phyloP scores from a whole-genome alignment of 2,888 invertebrate species.

The Hyalella azteca region DNA sequence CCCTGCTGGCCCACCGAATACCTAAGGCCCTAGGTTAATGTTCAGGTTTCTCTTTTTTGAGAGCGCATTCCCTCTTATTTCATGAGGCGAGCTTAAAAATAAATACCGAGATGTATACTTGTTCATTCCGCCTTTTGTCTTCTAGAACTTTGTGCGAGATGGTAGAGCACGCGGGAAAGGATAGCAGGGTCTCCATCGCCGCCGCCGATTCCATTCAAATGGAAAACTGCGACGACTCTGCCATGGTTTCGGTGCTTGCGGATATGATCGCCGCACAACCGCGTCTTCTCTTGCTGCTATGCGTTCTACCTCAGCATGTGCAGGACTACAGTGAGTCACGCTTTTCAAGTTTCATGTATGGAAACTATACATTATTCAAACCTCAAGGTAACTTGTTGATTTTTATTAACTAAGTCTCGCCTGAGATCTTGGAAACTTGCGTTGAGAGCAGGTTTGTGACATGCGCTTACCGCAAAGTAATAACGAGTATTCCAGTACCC shows the following conservation, averaged over 20 bases:
- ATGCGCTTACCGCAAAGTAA: no score
- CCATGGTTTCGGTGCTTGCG: constrained; percentile 2
- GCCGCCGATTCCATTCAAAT: not conserved
- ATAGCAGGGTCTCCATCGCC: not conserved
- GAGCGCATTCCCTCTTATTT: not conserved
- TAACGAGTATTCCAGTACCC: no score
- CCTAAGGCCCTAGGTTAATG: no score
- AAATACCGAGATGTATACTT: not conserved
- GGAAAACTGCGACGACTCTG: not conserved
- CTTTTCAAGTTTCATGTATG: no score
- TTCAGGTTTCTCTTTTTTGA: not conserved
- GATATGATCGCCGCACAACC: constrained; percentile 1
- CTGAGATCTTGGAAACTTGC: no score
- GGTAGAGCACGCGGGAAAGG: not conserved
- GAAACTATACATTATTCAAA: no score
- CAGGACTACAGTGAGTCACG: constrained; percentile 20
- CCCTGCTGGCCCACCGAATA: no score
- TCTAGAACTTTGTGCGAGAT: not conserved
- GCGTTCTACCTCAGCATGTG: constrained; percentile 13
- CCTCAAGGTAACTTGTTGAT: no score
- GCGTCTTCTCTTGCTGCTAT: not conserved
- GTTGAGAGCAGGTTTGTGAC: no score
- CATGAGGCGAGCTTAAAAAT: not conserved
- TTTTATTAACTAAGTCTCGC: no score
- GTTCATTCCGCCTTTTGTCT: not conserved